Base-by-base conservation (phyloP, 2,797 vertebrate genomes). In the Naso thynnoides region DNA sequence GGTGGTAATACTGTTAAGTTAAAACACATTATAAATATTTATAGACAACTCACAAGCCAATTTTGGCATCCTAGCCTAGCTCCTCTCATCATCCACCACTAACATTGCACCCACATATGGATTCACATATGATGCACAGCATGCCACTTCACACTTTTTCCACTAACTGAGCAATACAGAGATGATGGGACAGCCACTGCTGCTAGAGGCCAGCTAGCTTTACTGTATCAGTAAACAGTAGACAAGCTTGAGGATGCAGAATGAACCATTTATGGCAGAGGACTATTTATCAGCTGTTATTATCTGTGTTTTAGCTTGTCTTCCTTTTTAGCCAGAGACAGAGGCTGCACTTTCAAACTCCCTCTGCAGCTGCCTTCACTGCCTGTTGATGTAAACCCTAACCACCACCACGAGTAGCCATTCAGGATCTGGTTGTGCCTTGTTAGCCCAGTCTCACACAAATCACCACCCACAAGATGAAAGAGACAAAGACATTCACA, bases 151-250 rank as follows among this genome's bases (percentile, higher is more conserved):
- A 49, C 10, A 39, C 31, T 56, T 62, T 57, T 16, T 19, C 59
- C 48, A 45, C 33, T 60, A 44, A 15, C 56, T 61, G 45, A 63
- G 29, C 13, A 36, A 55, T 58, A 59, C 41, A n/a, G 7, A 41
- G 21, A 21, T 60, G 29, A 21, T 58, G 21, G 15, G 24, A 64
- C 54, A 55, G 23, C 27, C 50, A 38, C n/a, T 39, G 49, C 23
- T 31, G 53, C 44, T 21, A 41, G 18, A 44, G 50, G 42, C 23
- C n/a, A 39, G 29, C 63, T 44, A 72, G 70, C 73, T 71, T 52
- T 63, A 69, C 31, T 54, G 39, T 65, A 44, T 44, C 21, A 54
- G 7, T 52, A n/a, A n/a, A n/a, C n/a, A 77, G 59, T 57, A 77
- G 18, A 52, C 31, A 63, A 33, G 29, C 26, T 15, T 50, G 8